Evolutionary conservation across 1,140 invertebrate species (phyloP).

Genomic region (Halesus radiatus): DNA sequence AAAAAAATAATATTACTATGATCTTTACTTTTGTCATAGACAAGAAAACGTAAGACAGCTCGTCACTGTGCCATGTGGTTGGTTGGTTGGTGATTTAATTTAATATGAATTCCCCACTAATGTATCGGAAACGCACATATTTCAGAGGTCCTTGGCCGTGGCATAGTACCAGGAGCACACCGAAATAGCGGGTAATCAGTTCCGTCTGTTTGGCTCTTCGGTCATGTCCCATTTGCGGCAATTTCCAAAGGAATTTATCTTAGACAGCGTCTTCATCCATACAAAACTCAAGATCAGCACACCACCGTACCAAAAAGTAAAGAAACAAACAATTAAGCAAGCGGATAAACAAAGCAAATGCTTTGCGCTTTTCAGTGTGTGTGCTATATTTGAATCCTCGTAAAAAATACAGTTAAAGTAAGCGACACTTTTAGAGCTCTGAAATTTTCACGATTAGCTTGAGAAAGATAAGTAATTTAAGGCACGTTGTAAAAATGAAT

Average conservation of each 20-base stretch:
- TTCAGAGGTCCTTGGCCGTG: constrained; percentile 26
- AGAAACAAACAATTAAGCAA: background rate
- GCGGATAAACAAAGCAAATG: too few species aligned
- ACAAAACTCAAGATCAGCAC: background rate
- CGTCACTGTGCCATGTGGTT: background rate
- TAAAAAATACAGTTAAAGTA: too few species aligned
- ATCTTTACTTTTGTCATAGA: too few species aligned
- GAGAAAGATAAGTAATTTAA: too few species aligned
- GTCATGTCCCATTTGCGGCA: constrained; percentile 56
- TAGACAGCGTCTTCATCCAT: constrained; percentile 4
- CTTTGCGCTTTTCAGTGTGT: too few species aligned
- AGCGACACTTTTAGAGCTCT: too few species aligned
- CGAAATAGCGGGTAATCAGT: constrained; percentile 53
- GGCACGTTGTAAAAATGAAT: too few species aligned
- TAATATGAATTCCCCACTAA: background rate
- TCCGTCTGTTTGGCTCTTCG: constrained; percentile 50
- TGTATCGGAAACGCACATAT: constrained; percentile 4
- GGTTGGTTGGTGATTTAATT: constrained; percentile 8
- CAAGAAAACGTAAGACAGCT: too few species aligned
- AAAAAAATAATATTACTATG: too few species aligned
- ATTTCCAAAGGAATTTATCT: constrained; percentile 56
- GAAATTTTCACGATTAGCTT: too few species aligned
- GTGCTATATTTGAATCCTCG: too few species aligned
- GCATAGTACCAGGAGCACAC: background rate
- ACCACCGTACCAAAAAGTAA: background rate